Evolutionary conservation across 2,113 vertebrate species (phyloP), one percentile per base, ranked within the genome.

Genomic region (Amphiprion ocellaris): DNA sequence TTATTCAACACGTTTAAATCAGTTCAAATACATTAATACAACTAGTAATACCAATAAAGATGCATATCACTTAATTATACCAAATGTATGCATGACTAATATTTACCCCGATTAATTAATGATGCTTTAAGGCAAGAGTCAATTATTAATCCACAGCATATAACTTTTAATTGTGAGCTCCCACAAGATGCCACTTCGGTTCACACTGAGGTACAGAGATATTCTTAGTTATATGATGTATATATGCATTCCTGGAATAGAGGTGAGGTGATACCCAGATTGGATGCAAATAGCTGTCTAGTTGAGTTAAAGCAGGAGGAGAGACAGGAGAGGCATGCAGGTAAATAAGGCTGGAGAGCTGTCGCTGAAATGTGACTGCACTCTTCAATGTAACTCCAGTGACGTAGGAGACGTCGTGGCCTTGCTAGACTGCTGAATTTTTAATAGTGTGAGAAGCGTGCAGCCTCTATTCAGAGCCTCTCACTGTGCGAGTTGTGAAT

Each of bases 381-480:
- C 87, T 94, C 87, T 92, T 93, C 89, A 94, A 89, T 90, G 92
- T 85, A 93, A 94, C 89, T 93, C 89, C 92, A 80, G 92, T 93
- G 92, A 95, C 91, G 94, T 92, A 85, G 93, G 92, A 92, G 93
- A 93, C 68, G 82, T 87, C 86, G 87, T 90, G 92, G 88, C 93
- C 94, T 88, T 93, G 90, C 93, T 92, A 94, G 92, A 93, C 92
- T 95, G 78, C 82, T 95, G 93, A 93, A 94, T 95, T 94, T 95
- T 96, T 96, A 94, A 95, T 93, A 92, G 86, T 68, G 89, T 84
- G 84, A 89, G 93, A 89, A 94, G 91, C 84, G 70, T 91, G 92
- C 65, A 59, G 85, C 84, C 88, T 88, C 77, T 93, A 92, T 89
- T 92, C 84, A 86, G 88, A 85, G 90, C 84, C 83, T 86, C 87